Base-by-base conservation (phyloP, 2,113 vertebrate genomes). In the Stomatorhinus ivindoensis region DNA sequence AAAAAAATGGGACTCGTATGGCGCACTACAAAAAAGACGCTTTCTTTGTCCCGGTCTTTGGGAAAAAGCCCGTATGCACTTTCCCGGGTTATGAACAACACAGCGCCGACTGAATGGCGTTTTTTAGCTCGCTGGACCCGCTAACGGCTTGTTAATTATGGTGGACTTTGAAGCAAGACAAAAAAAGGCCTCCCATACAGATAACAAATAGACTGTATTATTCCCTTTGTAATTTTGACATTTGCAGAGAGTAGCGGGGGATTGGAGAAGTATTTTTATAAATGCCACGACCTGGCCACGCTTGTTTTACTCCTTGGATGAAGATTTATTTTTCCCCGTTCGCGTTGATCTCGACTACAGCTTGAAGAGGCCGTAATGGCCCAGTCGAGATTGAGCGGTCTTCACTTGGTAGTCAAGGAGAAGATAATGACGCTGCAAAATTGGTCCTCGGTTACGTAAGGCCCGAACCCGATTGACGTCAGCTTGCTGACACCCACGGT, bases 61-160 rank as follows among this genome's bases (percentile, higher is more conserved):
- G 50, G 58, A 27, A 83, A 85, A 35, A 13, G 42, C 83, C 87
- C 27, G 88, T 83, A 90, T 88, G 90, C 46, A 90, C 90, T 90
- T 86, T 83, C 27, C 5, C 21, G 58, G 89, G 89, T 90, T 89
- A 65, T 88, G 90, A 47, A 88, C 83, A 90, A 89, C 87, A 35
- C 8, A 61, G 53, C 46, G 46, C 80, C 31, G 46, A 61, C 46
- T 88, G 80, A 90, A 90, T 90, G 83, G 61, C 80, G 89, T 91
- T 90, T 90, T 82, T 90, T 84, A 90, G 88, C 89, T 73, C 53
- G 61, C 89, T 86, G 27, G 65, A 73, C 88, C 87, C 87, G 27
- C 90, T 91, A 91, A 91, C 90, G 91, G 91, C 55, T 84, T 90
- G 84, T 87, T 90, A 91, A 91, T 91, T 85, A 89, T 55, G 80